Percentiles rank a stretch among this genome's conserved stretches.
Conservation (phyloP, 2,888 invertebrate species). For the Slavum lentiscoides region DNA sequence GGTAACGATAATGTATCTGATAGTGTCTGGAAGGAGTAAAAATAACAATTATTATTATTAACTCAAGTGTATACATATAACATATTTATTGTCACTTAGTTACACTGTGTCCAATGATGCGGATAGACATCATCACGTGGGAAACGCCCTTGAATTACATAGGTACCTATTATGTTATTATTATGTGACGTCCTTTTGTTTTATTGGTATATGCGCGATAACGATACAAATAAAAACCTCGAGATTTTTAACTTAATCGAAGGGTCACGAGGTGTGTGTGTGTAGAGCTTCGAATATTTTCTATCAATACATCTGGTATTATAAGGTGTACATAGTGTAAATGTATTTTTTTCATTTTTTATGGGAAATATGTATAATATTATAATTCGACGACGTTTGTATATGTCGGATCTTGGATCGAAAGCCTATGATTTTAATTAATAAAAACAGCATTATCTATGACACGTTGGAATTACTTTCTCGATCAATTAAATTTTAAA, state of each 20-base stretch:
- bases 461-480: too few relatives aligned
- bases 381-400: neutral
- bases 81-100: slow-evolving; percentile 21
- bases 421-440: too few relatives aligned
- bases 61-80: slow-evolving; percentile 7
- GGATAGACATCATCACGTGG: slow-evolving; percentile 22
- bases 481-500: too few relatives aligned
- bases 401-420: neutral
- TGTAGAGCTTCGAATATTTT: neutral
- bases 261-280: neutral
- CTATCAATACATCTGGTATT: neutral
- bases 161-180: neutral
- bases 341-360: too few relatives aligned
- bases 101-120: slow-evolving; percentile 31
- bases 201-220: neutral
- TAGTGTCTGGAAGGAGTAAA: neutral
- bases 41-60: slow-evolving; percentile 23
- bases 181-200: slow-evolving; percentile 12
- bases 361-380: too few relatives aligned
- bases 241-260: slow-evolving; percentile 35
- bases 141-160: slow-evolving; percentile 43
- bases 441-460: too few relatives aligned
- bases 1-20: neutral
- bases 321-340: too few relatives aligned
- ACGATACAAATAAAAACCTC: slow-evolving; percentile 23